phyloP scores from a whole-genome alignment of 2,113 vertebrate species.

The Saccopteryx bilineata region DNA sequence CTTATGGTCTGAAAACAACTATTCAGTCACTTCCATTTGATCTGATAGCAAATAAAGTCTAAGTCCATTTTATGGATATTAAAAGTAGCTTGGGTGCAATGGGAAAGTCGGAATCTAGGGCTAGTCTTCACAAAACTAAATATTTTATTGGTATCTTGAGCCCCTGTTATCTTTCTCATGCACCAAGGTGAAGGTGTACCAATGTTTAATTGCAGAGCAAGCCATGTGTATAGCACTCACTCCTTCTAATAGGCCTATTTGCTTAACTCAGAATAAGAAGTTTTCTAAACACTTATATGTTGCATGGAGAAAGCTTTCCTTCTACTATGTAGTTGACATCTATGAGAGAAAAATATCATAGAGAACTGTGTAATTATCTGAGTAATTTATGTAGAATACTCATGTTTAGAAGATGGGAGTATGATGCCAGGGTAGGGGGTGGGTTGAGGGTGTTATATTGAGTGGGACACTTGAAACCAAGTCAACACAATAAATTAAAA shows the following conservation, averaged over 20 bases:
- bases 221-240: background rate
- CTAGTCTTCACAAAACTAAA: background rate
- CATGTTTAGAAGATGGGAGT: background rate
- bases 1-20: conserved; percentile 9
- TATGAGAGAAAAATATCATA: background rate
- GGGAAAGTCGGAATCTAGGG: background rate
- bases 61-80: background rate
- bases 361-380: background rate
- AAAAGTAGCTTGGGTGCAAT: background rate
- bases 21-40: background rate
- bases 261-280: conserved; percentile 19
- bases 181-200: background rate
- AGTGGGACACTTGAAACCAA: too few species aligned
- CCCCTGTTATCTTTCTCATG: background rate
- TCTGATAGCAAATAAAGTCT: background rate
- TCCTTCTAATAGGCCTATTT: background rate
- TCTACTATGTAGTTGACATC: background rate
- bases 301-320: background rate
- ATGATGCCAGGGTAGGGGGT: too few species aligned
- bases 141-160: conserved; percentile 4
- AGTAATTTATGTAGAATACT: background rate
- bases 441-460: too few species aligned
- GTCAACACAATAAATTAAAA: too few species aligned
- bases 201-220: background rate
- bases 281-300: background rate